Base-by-base conservation (phyloP, 2,888 invertebrate species). In the Erebia epiphron region DNA sequence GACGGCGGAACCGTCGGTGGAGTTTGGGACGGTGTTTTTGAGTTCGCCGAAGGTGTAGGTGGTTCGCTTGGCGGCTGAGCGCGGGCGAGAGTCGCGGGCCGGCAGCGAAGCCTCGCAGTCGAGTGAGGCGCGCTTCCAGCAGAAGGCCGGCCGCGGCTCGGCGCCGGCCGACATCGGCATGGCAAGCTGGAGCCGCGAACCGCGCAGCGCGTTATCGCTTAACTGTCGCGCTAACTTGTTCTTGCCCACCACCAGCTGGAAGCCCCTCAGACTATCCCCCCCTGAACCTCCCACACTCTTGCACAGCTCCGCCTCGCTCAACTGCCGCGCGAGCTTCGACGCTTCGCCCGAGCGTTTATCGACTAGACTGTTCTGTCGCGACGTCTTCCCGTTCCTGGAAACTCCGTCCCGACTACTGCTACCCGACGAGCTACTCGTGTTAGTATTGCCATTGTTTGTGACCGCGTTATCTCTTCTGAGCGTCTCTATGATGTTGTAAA, bases 91-190 rank as follows among this genome's bases (percentile, higher is more conserved):
- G 35, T 35, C 7, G 7, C 35, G 72, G n/a, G 75, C 77, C 13
- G 80, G 76, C 65, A 82, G 73, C 46, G 86, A 82, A 54, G 84
- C 84, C 75, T 84, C 89, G 80, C 87, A 82, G 82, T 86, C 88
- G 64, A 83, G 82, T 70, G 86, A 84, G 73, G 87, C 87, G 69
- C 89, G 87, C 76, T 86, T 83, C 88, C 90, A 91, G 73, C 89
- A 86, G 81, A 88, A 89, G 4, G 87, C 79, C 73, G 83, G 87
- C 11, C 87, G 82, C 65, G 90, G 88, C 81, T 92, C 92, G 67
- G 93, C 91, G 54, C 92, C 93, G 69, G 93, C 93, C n/a, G 93
- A 92, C 89, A 91, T 88, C 73, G 93, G 93, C 91, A 92, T 86
- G 73, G 90, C 89, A 69, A 90, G 78, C 74, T 84, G 90, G 76